Conservation (phyloP, 2,797 vertebrate species). For the Chaunax sp. region DNA sequence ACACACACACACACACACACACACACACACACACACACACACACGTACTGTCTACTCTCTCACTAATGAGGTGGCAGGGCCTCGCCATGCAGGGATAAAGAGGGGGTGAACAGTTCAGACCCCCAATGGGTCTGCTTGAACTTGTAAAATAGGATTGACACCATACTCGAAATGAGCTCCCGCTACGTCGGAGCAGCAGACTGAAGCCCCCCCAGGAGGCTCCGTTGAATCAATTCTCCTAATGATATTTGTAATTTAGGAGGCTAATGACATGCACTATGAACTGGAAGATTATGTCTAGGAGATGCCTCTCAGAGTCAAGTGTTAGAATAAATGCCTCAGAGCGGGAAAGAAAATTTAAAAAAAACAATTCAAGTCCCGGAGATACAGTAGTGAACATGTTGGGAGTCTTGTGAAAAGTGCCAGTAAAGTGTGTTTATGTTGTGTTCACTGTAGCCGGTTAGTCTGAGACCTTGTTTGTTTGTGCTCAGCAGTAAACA, state of each 20-base stretch:
- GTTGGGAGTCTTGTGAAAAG: neutral
- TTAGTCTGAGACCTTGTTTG: no score
- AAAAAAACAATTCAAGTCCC: slow-evolving; percentile 20
- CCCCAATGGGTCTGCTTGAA: slow-evolving; percentile 68
- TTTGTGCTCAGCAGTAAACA: neutral
- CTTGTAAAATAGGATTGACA: slow-evolving; percentile 78
- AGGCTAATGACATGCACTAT: slow-evolving; percentile 82
- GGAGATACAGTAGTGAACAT: neutral
- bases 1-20: slow-evolving; percentile 33
- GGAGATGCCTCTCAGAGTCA: slow-evolving; percentile 68
- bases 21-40: slow-evolving; percentile 30
- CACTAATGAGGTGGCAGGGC: slow-evolving; percentile 61
- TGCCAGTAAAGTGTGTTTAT: neutral
- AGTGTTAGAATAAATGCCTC: slow-evolving; percentile 51
- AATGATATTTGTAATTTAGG: slow-evolving; percentile 85
- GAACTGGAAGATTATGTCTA: slow-evolving; percentile 77
- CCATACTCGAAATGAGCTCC: slow-evolving; percentile 68
- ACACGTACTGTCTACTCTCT: slow-evolving; percentile 10
- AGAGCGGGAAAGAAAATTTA: slow-evolving; percentile 10
- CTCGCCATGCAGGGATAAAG: slow-evolving; percentile 57
- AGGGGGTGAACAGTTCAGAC: slow-evolving; percentile 53
- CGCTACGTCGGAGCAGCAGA: slow-evolving; percentile 54
- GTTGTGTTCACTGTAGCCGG: neutral
- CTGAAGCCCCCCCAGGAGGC: slow-evolving; percentile 69
- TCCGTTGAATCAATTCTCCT: slow-evolving; percentile 81